Evolutionary conservation across 2,113 vertebrate genomes (phyloP).

Genomic region (Phylloscopus trochilus): DNA sequence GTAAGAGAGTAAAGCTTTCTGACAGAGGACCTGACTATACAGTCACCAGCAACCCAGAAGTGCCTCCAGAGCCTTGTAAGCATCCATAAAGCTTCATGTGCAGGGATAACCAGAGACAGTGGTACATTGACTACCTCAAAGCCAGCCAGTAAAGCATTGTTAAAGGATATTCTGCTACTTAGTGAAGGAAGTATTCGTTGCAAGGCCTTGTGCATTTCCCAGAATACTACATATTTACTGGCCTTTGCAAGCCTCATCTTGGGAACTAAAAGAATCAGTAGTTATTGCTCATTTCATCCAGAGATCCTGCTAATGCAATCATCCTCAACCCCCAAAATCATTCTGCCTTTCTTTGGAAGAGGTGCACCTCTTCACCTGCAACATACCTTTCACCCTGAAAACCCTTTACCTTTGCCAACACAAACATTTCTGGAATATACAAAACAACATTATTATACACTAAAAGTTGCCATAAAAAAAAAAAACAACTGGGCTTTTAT

Average conservation of each 20-base stretch:
- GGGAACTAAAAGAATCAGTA: background rate
- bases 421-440: background rate
- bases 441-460: background rate
- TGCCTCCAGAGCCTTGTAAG: background rate
- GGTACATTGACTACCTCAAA: background rate
- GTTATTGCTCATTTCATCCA: background rate
- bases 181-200: background rate
- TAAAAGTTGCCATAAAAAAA: background rate
- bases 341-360: background rate
- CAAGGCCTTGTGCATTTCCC: background rate
- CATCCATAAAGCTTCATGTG: background rate
- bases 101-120: background rate
- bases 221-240: background rate
- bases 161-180: background rate
- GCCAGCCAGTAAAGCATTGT: background rate
- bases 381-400: background rate
- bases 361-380: background rate
- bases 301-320: background rate
- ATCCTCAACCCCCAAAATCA: background rate
- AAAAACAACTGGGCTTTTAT: background rate
- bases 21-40: background rate
- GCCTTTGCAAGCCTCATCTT: background rate
- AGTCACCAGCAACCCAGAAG: background rate
- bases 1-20: background rate
- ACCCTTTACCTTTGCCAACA: background rate